Evolutionary conservation across 2,888 invertebrate species (phyloP), one percentile per base, ranked within the genome.

Genomic region (Athalia cordata): DNA sequence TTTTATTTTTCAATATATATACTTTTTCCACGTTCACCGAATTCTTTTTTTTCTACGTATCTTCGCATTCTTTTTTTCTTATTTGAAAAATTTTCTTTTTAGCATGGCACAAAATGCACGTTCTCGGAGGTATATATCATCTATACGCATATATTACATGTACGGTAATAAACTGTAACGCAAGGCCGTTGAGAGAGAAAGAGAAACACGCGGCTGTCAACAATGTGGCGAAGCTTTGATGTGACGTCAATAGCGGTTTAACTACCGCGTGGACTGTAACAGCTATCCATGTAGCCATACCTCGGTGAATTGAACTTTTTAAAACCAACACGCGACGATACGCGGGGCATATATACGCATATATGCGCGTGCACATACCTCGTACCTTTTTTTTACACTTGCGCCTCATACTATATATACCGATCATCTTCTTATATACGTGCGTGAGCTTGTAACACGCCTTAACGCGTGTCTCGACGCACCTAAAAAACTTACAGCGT

Each of bases 181-280:
- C 29, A 29, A 29, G 29, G 29, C 29, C 29, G 29, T 29, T 29
- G 29, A 29, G 29, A 29, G 29, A 29, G 29, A 29, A 29, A 29
- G 29, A 29, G 29, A 29, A 29, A 29, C 1, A 29, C 29, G 47
- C 67, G 66, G 50, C 76, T 66, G 88, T 86, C 87, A 87, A 89
- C 88, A 88, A 88, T 87, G 89, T 88, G 87, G 85, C 87, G 85
- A 85, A 80, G 86, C 88, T 89, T 88, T 88, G 88, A 89, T 88
- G 87, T 87, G 89, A 88, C 88, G 85, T 86, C 86, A 86, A 83
- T 83, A 83, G 81, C 80, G 80, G 83, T 83, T 86, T 85, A 85
- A 85, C 81, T 82, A 80, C 80, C 78, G 67, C 80, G 79, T 45
- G 68, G 43, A 8, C 57, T 52, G 72, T 57, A 62, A 77, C 77